Conservation (phyloP, 2,797 vertebrate species). For the Eulemur rubriventer region DNA sequence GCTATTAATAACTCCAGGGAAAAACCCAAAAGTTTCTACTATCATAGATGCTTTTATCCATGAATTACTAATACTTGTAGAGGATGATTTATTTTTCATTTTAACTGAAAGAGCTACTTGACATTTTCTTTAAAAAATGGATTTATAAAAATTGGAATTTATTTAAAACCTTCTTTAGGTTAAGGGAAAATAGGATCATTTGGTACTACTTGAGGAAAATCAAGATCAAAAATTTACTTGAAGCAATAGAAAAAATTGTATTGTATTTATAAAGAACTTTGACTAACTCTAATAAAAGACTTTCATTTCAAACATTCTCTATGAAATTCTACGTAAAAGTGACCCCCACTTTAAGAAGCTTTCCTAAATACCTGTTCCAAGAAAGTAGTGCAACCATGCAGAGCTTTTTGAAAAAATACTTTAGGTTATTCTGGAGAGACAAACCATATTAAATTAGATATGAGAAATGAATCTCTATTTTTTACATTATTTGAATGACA, state of each 20-base stretch:
- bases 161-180: background rate
- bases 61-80: background rate
- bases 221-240: background rate
- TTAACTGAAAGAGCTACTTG: background rate
- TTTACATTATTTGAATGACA: background rate
- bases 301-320: constrained; percentile 10
- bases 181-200: background rate
- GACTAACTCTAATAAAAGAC: background rate
- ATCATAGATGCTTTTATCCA: background rate
- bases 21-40: background rate
- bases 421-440: background rate
- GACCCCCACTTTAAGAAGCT: background rate
- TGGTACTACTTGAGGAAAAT: background rate
- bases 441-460: background rate
- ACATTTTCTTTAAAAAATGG: background rate
- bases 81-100: background rate
- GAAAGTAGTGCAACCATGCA: background rate
- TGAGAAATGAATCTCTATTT: background rate
- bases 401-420: background rate
- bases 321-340: background rate
- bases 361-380: background rate
- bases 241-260: background rate
- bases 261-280: background rate
- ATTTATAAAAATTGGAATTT: background rate
- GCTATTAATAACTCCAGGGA: background rate